Evolutionary conservation across 1,140 invertebrate genomes (phyloP), one percentile per base, ranked within the genome.

Genomic region (Coenobita brevimanus): DNA sequence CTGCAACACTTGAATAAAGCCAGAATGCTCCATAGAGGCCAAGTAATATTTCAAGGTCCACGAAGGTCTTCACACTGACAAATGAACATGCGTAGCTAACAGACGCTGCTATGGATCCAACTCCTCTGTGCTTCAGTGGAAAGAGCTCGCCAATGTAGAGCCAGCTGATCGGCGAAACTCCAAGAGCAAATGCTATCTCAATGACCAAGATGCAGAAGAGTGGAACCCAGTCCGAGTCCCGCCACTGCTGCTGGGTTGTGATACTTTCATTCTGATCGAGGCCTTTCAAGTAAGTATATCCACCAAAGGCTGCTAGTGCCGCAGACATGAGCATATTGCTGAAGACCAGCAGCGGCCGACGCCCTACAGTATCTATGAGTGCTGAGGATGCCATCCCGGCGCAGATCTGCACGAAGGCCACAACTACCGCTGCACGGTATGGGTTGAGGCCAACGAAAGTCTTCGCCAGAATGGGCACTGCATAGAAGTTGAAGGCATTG

Each of bases 61-160:
- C 95, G 92, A 97, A 97, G 67, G 97, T 96, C 92, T 97, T 97
- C 8, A 97, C 97, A 50, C 97, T 96, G 27, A 97, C 94, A 92
- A 98, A 98, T 80, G 96, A 96, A 93, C 96, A 97, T 13, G 96
- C 94, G 94, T 98, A 97, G 92, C 96, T 97, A 92, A 97, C 97
- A 89, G 96, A 95, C 0, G 96, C 96, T 46, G 96, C 96, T 91
- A 98, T 93, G 43, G 96, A 96, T 21, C 97, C 97, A 57, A 96
- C 94, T 87, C 96, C 96, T 91, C 97, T 94, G 91, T 97, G 96
- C 92, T 97, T 96, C 76, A 97, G 93, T 36, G 97, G 96, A 92
- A 98, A 97, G 24, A 98, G 93, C 93, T 98, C 97, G 64, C 96
- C 97, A 92, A 97, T 96, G 81, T 97, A 94, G 85, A 98, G 93